Evolutionary conservation across 2,797 vertebrate genomes (phyloP), one percentile per base, ranked within the genome.

Genomic region (Cyclura pinguis): DNA sequence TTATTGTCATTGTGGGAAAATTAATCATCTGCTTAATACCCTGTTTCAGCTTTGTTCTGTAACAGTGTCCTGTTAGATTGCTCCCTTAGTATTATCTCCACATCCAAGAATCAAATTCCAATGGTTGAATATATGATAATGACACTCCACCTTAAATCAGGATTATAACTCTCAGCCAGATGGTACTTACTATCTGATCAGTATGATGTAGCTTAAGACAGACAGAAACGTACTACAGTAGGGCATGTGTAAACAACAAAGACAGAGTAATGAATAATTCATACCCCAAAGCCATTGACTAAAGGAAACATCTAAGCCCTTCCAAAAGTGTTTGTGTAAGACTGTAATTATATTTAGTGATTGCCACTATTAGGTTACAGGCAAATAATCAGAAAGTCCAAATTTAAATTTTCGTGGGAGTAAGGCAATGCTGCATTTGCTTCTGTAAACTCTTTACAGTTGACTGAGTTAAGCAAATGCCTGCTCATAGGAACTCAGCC

Each of bases 231-330:
- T 57, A 80, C 82, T 76, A 89, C 38, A 84, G 77, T 85, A 93
- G 87, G 91, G 94, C 80, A 74, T 77, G 47, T 91, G 50, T 86
- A 84, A 95, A 95, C 76, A 91, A 24, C 22, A 42, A 83, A 86
- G 50, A 14, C 35, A 0, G 3, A 84, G 86, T 80, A 95, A 95
- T 93, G 14, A 93, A 90, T 95, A 94, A 96, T 96, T 95, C 84
- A 91, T 94, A 29, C 35, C 93, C 96, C 59, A 73, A 91, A 89
- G 81, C 74, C 32, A 90, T 1, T 92, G 91, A 94, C 85, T 42
- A 32, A 86, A 85, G 78, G 89, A 91, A 93, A 90, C 47, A 57
- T 9, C 0, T 52, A 89, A 84, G 27, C 83, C 73, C 92, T 95
- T 93, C 84, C 78, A 90, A 87, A 92, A 90, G 47, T 38, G 2